Base-by-base conservation (phyloP, 30 jellyfish, hydroid and myxozoan species). In the Rhopilema esculentum region DNA sequence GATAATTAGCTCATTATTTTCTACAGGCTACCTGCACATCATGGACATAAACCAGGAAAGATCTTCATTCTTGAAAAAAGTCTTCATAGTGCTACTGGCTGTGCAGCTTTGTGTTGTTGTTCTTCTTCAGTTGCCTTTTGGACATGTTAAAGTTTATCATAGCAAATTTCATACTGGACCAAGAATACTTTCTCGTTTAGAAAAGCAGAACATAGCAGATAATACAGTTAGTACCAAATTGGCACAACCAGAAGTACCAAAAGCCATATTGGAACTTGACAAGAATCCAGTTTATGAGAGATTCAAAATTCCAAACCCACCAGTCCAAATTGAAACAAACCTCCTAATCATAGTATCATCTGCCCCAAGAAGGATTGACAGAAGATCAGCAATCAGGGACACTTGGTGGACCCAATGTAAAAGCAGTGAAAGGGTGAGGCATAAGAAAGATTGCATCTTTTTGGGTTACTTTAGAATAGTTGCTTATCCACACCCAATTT, bases 341-440 rank as follows among this genome's bases (percentile, higher is more conserved):
- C 82, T 88, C 53, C 76, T 88, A 27, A 30, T 79, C 27, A 33
- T 88, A 15, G 88, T 88, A 2, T 88, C 97, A n/a, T 79, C 97
- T 17, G 97, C 97, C 1, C 97, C 97, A 15, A 88, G 70, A 30
- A 51, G 97, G 63, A 68, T 72, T 24, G 97, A 80, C 49, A 75
- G 97, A 28, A 72, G 97, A 21, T 29, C 75, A 52, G 97, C 97
- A 26, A 88, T 88, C 27, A 51, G 97, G 22, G 97, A 88, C 26
- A 88, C 97, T 24, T 88, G 97, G 97, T 88, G 97, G 97, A 72
- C 24, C 51, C 88, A 88, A 53, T 27, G 79, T 26, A 29, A 48
- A 2, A 21, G 49, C 77, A 66, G 32, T 53, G 89, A 69, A 23
- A 78, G 53, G 91, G 96, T 88, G 66, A 48, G 89, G 1, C n/a